Conservation (phyloP, 2,113 vertebrate genomes). For the Syngnathus typhle region DNA sequence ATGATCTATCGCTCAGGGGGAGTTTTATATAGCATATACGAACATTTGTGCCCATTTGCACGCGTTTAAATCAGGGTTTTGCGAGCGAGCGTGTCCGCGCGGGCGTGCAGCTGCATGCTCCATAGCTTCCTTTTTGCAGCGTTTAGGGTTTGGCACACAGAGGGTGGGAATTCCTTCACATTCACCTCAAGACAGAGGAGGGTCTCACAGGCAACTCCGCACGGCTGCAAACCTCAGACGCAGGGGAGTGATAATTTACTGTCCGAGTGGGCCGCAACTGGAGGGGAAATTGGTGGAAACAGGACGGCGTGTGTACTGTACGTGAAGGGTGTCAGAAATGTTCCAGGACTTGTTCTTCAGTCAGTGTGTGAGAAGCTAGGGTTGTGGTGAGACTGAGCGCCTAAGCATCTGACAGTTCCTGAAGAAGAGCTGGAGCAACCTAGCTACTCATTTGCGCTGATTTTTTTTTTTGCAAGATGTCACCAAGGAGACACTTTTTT, state of each 20-base stretch:
- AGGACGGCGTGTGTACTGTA: constrained; percentile 19
- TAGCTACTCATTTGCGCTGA: not conserved
- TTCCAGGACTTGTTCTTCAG: not conserved
- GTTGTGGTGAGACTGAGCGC: no score
- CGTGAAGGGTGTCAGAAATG: not conserved
- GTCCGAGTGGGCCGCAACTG: constrained; percentile 42
- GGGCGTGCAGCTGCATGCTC: constrained; percentile 54
- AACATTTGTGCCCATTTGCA: constrained; percentile 61
- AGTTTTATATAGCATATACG: constrained; percentile 48
- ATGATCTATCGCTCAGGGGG: constrained; percentile 55
- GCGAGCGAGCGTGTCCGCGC: constrained; percentile 47
- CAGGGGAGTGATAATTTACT: constrained; percentile 54
- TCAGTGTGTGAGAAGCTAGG: not conserved
- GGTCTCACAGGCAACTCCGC: constrained; percentile 57
- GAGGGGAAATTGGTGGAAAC: constrained; percentile 57
- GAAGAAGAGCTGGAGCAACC: not conserved
- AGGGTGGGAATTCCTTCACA: constrained; percentile 59
- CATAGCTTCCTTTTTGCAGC: constrained; percentile 22
- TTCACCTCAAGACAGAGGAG: constrained; percentile 53
- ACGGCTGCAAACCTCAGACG: constrained; percentile 33
- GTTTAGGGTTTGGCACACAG: constrained; percentile 52
- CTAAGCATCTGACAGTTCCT: not conserved
- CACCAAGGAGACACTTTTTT: not conserved
- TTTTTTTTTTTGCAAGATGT: not conserved
- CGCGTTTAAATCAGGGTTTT: constrained; percentile 60